Evolutionary conservation across 2,888 invertebrate genomes (phyloP).

Genomic region (Metopia argyrocephala): DNA sequence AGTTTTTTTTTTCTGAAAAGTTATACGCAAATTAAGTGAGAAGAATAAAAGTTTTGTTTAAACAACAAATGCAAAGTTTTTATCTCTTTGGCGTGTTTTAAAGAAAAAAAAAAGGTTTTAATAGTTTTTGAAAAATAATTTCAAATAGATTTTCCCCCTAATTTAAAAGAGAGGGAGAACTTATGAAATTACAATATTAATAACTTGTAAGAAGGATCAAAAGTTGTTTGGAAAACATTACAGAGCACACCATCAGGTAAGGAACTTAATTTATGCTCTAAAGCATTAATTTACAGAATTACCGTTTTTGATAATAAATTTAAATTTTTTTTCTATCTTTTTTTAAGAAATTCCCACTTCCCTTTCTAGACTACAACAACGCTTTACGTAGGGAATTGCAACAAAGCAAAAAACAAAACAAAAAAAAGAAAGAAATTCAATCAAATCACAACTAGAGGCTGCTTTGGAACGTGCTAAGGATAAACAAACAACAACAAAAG

Average conservation of each 20-base stretch:
- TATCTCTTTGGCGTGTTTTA: neutral
- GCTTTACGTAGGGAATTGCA: neutral
- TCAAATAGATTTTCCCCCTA: too few relatives aligned
- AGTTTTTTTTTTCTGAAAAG: too few relatives aligned
- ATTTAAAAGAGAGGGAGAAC: too few relatives aligned
- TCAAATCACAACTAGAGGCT: constrained; percentile 57
- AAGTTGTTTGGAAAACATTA: neutral
- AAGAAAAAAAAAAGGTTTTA: too few relatives aligned
- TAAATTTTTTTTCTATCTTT: neutral
- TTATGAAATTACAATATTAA: neutral
- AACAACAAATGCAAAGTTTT: too few relatives aligned
- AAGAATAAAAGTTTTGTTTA: too few relatives aligned
- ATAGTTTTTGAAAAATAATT: neutral
- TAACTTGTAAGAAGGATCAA: neutral
- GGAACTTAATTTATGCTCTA: neutral
- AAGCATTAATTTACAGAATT: neutral
- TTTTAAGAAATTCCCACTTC: neutral
- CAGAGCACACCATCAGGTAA: neutral
- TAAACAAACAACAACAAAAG: constrained; percentile 48
- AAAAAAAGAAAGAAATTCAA: constrained; percentile 54
- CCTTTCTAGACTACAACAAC: neutral
- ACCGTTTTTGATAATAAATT: neutral
- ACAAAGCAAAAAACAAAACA: too few relatives aligned
- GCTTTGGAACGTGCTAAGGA: constrained; percentile 57
- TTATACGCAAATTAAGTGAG: too few relatives aligned